Evolutionary conservation across 2,888 invertebrate genomes (phyloP).

Genomic region (Trisateles emortualis): DNA sequence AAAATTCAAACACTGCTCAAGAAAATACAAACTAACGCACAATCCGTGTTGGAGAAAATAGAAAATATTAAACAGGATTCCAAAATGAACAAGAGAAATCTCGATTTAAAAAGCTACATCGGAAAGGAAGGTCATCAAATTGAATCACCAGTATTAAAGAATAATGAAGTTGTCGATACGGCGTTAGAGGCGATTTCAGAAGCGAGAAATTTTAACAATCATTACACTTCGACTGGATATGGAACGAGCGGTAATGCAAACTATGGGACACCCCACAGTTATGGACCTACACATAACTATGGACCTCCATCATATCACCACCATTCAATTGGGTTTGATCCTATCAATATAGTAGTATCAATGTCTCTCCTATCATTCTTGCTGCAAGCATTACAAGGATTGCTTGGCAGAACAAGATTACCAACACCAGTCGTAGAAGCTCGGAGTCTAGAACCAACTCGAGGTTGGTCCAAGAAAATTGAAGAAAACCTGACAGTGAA

Average conservation of each 20-base stretch:
- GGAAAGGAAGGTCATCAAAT: constrained; percentile 60
- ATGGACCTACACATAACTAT: constrained; percentile 47
- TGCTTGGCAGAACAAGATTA: constrained; percentile 68
- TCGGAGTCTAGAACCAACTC: constrained; percentile 58
- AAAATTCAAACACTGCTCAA: constrained; percentile 73
- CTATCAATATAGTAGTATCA: constrained; percentile 81
- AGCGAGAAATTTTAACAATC: constrained; percentile 68
- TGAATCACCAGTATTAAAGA: constrained; percentile 65
- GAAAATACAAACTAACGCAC: constrained; percentile 76
- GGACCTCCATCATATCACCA: constrained; percentile 74
- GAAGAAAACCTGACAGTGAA: constrained; percentile 53
- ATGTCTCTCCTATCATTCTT: constrained; percentile 80
- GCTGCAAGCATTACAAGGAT: constrained; percentile 78
- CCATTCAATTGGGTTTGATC: constrained; percentile 84
- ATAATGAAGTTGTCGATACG: constrained; percentile 46
- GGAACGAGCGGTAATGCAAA: constrained; percentile 68
- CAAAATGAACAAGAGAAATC: constrained; percentile 40
- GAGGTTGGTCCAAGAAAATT: constrained; percentile 66
- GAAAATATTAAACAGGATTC: constrained; percentile 62
- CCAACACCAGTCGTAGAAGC: constrained; percentile 78
- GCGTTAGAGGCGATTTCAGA: constrained; percentile 42
- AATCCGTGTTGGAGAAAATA: constrained; percentile 71
- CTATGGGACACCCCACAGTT: constrained; percentile 54
- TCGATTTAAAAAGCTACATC: constrained; percentile 24
- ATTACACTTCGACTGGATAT: constrained; percentile 69